These are phyloP conservation scores for Puffinus mauretanicus DNA, from an alignment of 2,113 vertebrate species.

Conservation along the genomic window DNA sequence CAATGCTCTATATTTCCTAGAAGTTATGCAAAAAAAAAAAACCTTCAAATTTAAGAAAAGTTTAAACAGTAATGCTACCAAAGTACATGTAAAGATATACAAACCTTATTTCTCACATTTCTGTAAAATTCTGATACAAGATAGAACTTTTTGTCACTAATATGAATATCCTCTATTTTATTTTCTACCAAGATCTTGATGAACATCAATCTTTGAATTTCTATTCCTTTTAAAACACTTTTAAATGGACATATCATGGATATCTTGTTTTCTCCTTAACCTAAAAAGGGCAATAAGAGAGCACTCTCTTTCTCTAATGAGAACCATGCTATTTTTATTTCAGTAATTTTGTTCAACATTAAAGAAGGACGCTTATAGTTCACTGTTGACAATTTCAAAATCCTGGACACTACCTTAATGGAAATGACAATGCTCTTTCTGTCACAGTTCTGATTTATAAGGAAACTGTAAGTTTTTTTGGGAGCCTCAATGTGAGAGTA, in stretches of 20 bases:
- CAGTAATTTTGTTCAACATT: background rate
- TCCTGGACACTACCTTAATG: background rate
- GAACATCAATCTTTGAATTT: background rate
- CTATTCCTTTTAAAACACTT: background rate
- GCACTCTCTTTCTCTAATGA: background rate
- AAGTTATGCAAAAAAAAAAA: background rate
- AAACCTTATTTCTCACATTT: background rate
- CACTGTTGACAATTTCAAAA: background rate
- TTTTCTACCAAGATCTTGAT: background rate
- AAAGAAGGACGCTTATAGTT: background rate
- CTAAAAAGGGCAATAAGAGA: background rate
- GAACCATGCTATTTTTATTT: background rate
- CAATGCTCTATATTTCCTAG: background rate
- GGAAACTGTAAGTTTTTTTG: background rate
- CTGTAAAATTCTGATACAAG: background rate
- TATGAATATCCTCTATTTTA: background rate
- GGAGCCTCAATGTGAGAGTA: background rate
- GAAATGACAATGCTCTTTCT: background rate
- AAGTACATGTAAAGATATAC: background rate
- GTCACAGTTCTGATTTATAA: background rate
- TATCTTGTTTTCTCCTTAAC: background rate
- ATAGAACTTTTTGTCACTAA: background rate
- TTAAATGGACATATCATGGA: background rate
- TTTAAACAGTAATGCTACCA: background rate
- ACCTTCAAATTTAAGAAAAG: background rate